Base-by-base conservation (phyloP, 2,113 vertebrate species). In the Calidris pygmaea region DNA sequence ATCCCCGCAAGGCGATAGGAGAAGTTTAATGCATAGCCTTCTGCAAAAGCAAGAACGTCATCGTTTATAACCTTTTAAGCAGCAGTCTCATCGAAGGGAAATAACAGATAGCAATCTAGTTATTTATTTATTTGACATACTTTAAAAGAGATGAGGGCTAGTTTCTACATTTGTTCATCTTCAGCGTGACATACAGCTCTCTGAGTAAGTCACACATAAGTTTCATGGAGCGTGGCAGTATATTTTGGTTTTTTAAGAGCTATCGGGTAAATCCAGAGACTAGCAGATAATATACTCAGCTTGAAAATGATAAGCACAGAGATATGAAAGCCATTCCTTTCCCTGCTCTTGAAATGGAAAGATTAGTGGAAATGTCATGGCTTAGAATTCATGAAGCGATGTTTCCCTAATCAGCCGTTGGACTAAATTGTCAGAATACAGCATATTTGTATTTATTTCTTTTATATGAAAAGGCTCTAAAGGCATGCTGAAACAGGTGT, bases 361-460 rank as follows among this genome's bases (percentile, higher is more conserved):
- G 94, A 96, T 96, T 85, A 95, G 89, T 94, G 87, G 30, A 95
- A 96, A 95, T 95, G 90, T 95, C 86, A 95, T 84, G 62, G 78
- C 93, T 94, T 71, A 83, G 79, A 88, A 95, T 94, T 94, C 78
- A 67, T 80, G 90, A 84, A 91, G 90, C 78, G 79, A 58, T 41
- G 41, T 92, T 95, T 91, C 41, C 59, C 37, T 95, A 89, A 95
- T 95, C 93, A 96, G 47, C 71, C 59, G 50, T 85, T 84, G 66
- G 74, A 73, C 67, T 91, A 95, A 95, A 95, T 95, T 91, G 67
- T 78, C 30, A 47, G 71, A 76, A 67, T 67, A 50, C 23, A 48
- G 67, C 70, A 32, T 92, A 73, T 87, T 93, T 72, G 24, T 70
- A 27, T 90, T 89, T 84, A 34, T 91, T 94, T 75, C 20, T 90